A percentile compares a stretch with the other conserved stretches of the same genome.
phyloP scores from a whole-genome alignment of 2,888 invertebrate species.

The Leucania comma region DNA sequence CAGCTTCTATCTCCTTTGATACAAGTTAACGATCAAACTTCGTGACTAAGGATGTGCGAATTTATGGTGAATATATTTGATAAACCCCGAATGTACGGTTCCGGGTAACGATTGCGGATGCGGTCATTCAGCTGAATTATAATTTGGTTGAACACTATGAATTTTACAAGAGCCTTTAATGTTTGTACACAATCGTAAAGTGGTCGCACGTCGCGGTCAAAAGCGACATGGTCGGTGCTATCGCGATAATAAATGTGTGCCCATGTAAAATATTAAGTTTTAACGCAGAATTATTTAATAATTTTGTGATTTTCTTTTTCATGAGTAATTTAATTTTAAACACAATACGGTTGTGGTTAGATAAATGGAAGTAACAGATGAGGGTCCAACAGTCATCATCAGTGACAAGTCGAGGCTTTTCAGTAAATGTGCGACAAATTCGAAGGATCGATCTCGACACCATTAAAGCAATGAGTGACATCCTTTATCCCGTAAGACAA shows the following conservation, averaged over 20 bases:
- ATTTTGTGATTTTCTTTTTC: constrained; percentile 28
- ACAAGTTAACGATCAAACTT: constrained; percentile 74
- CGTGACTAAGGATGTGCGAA: constrained; percentile 69
- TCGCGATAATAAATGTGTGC: constrained; percentile 52
- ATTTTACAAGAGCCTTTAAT: constrained; percentile 48
- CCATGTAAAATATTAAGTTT: constrained; percentile 55
- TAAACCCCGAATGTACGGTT: constrained; percentile 32
- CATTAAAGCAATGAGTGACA: constrained; percentile 59
- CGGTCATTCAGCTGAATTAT: constrained; percentile 34
- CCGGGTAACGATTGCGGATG: constrained; percentile 32
- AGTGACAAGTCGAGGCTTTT: constrained; percentile 38
- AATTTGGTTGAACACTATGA: constrained; percentile 33
- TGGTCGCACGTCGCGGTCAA: constrained; percentile 46
- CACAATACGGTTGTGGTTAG: background rate
- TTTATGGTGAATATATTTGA: constrained; percentile 66
- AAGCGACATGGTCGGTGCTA: constrained; percentile 53
- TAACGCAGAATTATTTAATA: constrained; percentile 43
- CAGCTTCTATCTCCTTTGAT: constrained; percentile 72
- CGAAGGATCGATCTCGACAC: constrained; percentile 47
- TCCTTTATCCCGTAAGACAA: constrained; percentile 63
- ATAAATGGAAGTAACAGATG: constrained; percentile 40
- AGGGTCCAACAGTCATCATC: constrained; percentile 33
- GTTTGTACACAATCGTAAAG: constrained; percentile 47
- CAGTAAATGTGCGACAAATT: constrained; percentile 51
- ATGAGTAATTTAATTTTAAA: background rate